Evolutionary conservation across 2,797 vertebrate genomes (phyloP).

Genomic region (Myotis pilosus): DNA sequence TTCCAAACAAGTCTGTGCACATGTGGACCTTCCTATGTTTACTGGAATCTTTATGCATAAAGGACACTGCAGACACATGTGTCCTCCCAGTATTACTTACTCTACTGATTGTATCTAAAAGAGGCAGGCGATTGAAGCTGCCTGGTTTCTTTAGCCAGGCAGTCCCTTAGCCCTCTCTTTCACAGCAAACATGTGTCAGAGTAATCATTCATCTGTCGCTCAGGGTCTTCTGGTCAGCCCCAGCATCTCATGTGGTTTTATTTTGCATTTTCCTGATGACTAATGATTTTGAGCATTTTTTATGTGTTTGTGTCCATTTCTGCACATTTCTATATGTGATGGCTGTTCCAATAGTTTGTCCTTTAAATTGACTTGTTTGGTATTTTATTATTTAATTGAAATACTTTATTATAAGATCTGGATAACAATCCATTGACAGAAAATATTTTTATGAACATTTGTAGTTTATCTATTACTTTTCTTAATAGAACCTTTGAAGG

Average conservation of each 20-base stretch:
- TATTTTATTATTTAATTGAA: constrained; percentile 10
- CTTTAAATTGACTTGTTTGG: neutral
- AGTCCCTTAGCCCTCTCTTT: too few species aligned
- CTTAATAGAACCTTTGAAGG: neutral
- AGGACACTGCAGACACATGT: too few species aligned
- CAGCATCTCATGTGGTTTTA: neutral
- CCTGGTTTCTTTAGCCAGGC: too few species aligned
- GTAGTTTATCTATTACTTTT: neutral
- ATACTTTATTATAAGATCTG: neutral
- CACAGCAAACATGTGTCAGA: too few species aligned
- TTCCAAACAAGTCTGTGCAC: too few species aligned
- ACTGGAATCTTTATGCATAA: too few species aligned
- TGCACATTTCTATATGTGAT: neutral
- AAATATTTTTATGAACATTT: neutral
- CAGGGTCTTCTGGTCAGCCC: too few species aligned
- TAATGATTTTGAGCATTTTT: neutral
- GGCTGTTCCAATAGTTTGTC: neutral
- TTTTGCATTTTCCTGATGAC: neutral
- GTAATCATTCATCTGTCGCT: too few species aligned
- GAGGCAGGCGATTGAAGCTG: too few species aligned
- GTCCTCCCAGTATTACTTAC: too few species aligned
- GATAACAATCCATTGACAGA: neutral
- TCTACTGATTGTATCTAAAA: too few species aligned
- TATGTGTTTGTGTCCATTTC: neutral
- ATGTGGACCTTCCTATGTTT: too few species aligned